phyloP scores from a whole-genome alignment of 23 tunicate genomes.

The Ciona savignyi region DNA sequence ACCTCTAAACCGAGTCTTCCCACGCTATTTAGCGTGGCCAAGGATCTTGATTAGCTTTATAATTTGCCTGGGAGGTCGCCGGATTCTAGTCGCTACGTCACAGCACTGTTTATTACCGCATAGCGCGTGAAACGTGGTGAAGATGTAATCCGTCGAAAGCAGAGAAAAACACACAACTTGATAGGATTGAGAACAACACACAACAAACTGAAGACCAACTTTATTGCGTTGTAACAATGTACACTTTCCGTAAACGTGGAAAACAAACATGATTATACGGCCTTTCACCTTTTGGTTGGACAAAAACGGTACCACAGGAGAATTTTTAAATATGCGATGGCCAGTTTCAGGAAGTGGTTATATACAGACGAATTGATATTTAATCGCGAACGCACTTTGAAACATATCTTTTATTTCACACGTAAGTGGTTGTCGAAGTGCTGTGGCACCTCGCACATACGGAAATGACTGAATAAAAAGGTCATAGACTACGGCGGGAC shows the following conservation, averaged over 20 bases:
- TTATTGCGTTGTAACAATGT: background rate
- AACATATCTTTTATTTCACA: no score
- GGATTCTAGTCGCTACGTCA: background rate
- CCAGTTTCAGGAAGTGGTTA: no score
- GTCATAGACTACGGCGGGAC: background rate
- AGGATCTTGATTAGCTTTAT: background rate
- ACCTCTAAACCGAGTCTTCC: background rate
- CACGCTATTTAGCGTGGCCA: background rate
- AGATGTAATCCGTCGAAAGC: background rate
- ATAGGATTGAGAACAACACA: background rate
- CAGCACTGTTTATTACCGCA: background rate
- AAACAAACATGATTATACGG: background rate
- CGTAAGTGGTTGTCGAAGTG: no score
- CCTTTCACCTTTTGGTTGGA: no score
- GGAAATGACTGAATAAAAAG: background rate
- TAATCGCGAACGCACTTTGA: no score
- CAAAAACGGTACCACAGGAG: no score
- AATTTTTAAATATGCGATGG: no score
- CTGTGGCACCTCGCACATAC: background rate
- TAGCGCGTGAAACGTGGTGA: background rate
- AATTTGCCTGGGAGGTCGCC: background rate
- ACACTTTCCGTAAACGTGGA: background rate
- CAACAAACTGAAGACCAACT: background rate
- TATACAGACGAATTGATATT: no score
- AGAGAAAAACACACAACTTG: no score